phyloP scores from a whole-genome alignment of 2,797 vertebrate genomes.

The Eulemur albifrons region DNA sequence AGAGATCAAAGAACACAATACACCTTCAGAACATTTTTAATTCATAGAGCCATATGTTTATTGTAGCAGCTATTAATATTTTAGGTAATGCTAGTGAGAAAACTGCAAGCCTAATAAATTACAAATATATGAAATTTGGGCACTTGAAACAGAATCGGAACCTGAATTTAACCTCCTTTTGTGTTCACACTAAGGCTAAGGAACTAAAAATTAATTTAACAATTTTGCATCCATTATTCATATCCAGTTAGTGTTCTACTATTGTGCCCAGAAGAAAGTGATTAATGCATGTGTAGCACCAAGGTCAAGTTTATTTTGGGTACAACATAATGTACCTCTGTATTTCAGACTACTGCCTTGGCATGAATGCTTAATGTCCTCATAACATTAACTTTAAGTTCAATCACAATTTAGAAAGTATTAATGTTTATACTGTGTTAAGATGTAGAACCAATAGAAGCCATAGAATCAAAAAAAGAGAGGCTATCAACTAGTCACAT shows the following conservation, averaged over 20 bases:
- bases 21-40: not conserved
- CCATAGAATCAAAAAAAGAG: not conserved
- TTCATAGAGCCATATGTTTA: not conserved
- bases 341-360: conserved; percentile 14
- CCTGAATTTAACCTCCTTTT: conserved; percentile 53
- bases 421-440: conserved; percentile 8
- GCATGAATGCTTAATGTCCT: conserved; percentile 49
- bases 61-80: not conserved
- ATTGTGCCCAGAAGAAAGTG: conserved; percentile 49
- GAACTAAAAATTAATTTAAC: conserved; percentile 54
- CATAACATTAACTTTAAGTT: conserved; percentile 8
- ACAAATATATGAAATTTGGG: conserved; percentile 22
- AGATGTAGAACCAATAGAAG: not conserved
- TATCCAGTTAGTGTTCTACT: conserved; percentile 31
- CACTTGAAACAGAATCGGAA: conserved; percentile 21
- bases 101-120: not conserved
- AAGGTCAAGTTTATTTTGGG: conserved; percentile 75
- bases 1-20: not conserved
- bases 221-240: conserved; percentile 61
- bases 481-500: not conserved
- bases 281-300: conserved; percentile 50
- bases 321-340: conserved; percentile 15
- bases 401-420: conserved; percentile 31
- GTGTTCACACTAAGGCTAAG: conserved; percentile 42
- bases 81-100: not conserved